Evolutionary conservation across 2,113 vertebrate genomes (phyloP), one percentile per base, ranked within the genome.

Genomic region (Nicator chloris): DNA sequence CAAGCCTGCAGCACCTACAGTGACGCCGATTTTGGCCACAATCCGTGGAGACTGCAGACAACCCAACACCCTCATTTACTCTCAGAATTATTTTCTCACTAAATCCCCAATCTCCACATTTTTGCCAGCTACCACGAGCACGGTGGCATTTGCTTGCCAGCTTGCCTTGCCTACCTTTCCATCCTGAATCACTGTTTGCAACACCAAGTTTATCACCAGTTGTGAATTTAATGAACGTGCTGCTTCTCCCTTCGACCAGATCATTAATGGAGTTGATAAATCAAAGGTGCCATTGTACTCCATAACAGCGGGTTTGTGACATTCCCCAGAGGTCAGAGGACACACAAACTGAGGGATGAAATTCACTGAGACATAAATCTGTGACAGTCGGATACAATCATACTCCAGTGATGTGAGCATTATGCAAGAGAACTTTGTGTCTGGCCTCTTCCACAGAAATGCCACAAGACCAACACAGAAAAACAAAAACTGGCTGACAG

Each of bases 61-160:
- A 27, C 20, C 11, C 72, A 50, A 45, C 26, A 17, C 7, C 19
- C 8, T 31, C 39, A 20, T 24, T 54, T 11, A 59, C 10, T 26
- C 42, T 19, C 33, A 49, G 21, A 56, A 30, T 33, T 33, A 8
- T 11, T 54, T 42, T 64, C 64, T 31, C 44, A 54, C 22, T 35
- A 56, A 84, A 90, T 28, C 19, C 37, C 49, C 15, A 8, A 14
- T 54, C 28, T 59, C 24, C 39, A 37, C 13, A 6, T 69, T 59
- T 87, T 49, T 64, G 6, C 5, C 53, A 35, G 16, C 49, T 78
- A 6, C 24, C 15, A n/a, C 0, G 1, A 72, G 79, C 68, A 8
- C 0, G 0, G 44, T 3, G 51, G 18, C 2, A 1, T 37, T 21
- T 10, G 2, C 3, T 1, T 40, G 14, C 47, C 3, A 2, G 39